Base-by-base conservation (phyloP, 2,113 vertebrate species). In the Scortum barcoo region DNA sequence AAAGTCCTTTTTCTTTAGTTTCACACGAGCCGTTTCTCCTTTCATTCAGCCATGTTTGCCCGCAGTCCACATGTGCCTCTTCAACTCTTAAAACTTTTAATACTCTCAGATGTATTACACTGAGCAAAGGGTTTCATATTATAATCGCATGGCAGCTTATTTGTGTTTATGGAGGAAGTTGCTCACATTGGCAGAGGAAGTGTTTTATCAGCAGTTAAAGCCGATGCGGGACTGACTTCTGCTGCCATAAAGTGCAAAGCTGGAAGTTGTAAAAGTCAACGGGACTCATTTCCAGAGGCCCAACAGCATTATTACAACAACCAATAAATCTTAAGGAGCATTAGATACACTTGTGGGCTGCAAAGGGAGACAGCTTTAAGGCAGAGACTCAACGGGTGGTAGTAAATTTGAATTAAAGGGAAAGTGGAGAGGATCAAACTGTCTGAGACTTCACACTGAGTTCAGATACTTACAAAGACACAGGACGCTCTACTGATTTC, bases 271-370 rank as follows among this genome's bases (percentile, higher is more conserved):
- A 33, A 58, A 79, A 62, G 36, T 54, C 42, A 24, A 7, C 22
- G 20, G 19, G 14, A 54, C 20, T 14, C 58, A 36, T 13, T 22
- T 46, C 22, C 28, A 38, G 20, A 46, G 36, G 24, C 58, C 22
- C 19, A 38, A 24, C 24, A 54, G 12, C 56, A 42, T 44, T 42
- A 63, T 63, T 46, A 71, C 9, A 48, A 28, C 28, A 57, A 3
- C 22, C 1, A 72, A 22, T 80, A 72, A 40, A 73, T 79, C 58
- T 53, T 26, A 48, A 48, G 56, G 14, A 24, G 6, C 51, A 16
- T 60, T 42, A 61, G 17, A 30, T 24, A 36, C 46, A 38, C 63
- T 36, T 36, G 24, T 7, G 20, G 22, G 61, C 22, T 16, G 19
- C 3, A 3, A 54, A 56, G n/a, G 7, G 0, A 26, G 70, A 57